Base-by-base conservation (phyloP, 2,888 invertebrate species). In the Molorchus minor region DNA sequence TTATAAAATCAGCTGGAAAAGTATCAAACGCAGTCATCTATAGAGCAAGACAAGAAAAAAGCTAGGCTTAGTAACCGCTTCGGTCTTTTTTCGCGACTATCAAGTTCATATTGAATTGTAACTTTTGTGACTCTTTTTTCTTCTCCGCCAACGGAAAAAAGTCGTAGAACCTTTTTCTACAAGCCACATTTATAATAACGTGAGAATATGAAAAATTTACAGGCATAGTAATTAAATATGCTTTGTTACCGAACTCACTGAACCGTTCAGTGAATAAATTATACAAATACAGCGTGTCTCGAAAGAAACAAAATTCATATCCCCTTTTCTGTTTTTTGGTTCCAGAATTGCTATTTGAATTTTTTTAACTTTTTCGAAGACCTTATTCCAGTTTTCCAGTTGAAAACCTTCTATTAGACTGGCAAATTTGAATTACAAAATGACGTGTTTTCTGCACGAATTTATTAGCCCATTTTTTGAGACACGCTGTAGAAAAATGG, bases 201-300 rank as follows among this genome's bases (percentile, higher is more conserved):
- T 20, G 41, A 41, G 20, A 41, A 41, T 20, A 8, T 17, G 19
- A 33, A 33, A 33, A 33, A 33, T 33, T 33, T 33, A 33, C 10
- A 33, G 33, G 8, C 20, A 20, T 3, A 19, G 41, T 41, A 41
- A 41, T 41, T 41, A 41, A 41, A 41, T 19, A 41, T 41, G 41
- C 41, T 41, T 19, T 12, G 41, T 41, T 41, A 41, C n/a, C 4
- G 21, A 12, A 20, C 10, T n/a, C 41, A 41, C 20, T 41, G 8
- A 13, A 41, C 41, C 41, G 12, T 41, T 33, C 33, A 33, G 10
- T 21, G 41, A 41, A 41, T 41, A 41, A 41, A 41, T 41, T 41
- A 41, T 41, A 41, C 21, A 41, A 41, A 41, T 21, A 21, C 21
- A 41, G n/a, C n/a, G n/a, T n/a, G n/a, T n/a, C n/a, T n/a, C n/a